Base-by-base conservation (phyloP, 2,113 vertebrate species). In the Etheostoma cragini region DNA sequence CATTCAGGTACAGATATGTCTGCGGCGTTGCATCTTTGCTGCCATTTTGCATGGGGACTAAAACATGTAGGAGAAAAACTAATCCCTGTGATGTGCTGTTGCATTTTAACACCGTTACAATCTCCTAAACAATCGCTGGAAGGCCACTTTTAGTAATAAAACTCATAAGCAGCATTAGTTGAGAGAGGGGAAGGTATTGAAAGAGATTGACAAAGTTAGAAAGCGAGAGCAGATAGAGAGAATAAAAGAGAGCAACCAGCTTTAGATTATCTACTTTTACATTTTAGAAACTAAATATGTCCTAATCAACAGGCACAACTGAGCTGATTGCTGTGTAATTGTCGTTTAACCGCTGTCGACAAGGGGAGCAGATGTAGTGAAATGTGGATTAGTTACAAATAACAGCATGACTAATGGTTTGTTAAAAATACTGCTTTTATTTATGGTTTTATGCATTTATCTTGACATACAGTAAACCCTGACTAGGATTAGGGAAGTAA, bases 261-360 rank as follows among this genome's bases (percentile, higher is more conserved):
- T 76, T 46, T n/a, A 19, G 42, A 60, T 16, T 1, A 30, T 7
- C 4, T 53, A 67, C 30, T 78, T 58, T 80, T 56, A 80, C 72
- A 77, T 77, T 77, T 77, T 42, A 6, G n/a, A 19, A 73, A 14
- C 24, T 57, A 38, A 66, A 33, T 54, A 24, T 60, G 53, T 56
- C 15, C 52, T 68, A 71, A 88, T 76, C 76, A 63, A 62, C 60
- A 52, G 54, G 19, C 52, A 33, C 46, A 53, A 4, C 50, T 47
- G 56, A 72, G 61, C 65, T 81, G 63, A 85, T 80, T 65, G 62
- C 53, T 46, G 64, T 56, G 61, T 50, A 76, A 80, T 61, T 77
- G 63, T 47, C 38, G 71, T 42, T 22, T 66, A 81, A 89, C 81
- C 78, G 69, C 66, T 4, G 38, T 60, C 19, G 45, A 60, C 75